Percentiles rank a stretch among this genome's conserved stretches.
Conservation (phyloP, 2,113 vertebrate species). For the Psephotus haematonotus region DNA sequence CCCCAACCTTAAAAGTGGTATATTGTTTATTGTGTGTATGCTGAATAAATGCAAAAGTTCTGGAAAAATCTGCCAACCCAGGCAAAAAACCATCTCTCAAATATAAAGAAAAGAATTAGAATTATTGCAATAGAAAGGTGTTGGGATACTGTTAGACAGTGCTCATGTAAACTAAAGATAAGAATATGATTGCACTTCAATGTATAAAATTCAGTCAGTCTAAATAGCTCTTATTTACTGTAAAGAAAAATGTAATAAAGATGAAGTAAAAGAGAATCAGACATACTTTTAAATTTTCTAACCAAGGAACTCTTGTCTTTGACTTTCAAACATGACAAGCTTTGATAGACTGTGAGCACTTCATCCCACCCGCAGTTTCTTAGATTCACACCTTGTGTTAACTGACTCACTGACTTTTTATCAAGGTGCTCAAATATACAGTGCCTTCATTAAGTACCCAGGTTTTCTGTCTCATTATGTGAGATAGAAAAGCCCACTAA, state of each 20-base stretch:
- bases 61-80: background rate
- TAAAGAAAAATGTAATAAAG: background rate
- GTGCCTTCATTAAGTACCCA: constrained; percentile 66
- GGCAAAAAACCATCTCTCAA: background rate
- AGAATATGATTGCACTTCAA: background rate
- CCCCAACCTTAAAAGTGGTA: background rate
- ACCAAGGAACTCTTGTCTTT: background rate
- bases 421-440: constrained; percentile 66
- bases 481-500: constrained; percentile 68
- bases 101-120: background rate
- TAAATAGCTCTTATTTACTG: background rate
- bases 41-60: background rate
- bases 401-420: constrained; percentile 69
- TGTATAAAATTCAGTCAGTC: background rate
- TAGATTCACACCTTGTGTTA: constrained; percentile 57
- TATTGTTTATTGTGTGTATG: background rate
- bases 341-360: constrained; percentile 22
- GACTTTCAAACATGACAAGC: constrained; percentile 61
- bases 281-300: background rate
- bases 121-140: background rate
- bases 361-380: constrained; percentile 62
- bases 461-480: constrained; percentile 69
- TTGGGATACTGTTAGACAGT: background rate
- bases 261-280: background rate
- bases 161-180: background rate